Base-by-base conservation (phyloP, 2,888 invertebrate genomes). In the Coleophora deauratella region DNA sequence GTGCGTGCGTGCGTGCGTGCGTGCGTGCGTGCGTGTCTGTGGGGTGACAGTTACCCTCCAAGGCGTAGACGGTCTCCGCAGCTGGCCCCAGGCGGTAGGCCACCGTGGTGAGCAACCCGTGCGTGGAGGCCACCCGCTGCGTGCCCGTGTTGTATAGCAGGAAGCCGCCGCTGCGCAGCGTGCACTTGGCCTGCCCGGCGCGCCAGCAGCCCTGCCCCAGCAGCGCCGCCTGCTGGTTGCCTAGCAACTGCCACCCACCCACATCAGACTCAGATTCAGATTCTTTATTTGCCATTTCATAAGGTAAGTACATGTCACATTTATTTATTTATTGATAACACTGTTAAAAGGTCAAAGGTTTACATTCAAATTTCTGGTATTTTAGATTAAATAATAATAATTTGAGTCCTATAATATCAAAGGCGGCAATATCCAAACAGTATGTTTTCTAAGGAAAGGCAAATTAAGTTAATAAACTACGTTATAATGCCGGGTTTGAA, bases 201-300 rank as follows among this genome's bases (percentile, higher is more conserved):
- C 91, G 89, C 34, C 97, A 88, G 62, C 98, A 98, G 71, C 92
- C 91, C 70, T 98, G 97, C 0, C 98, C 98, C 0, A 98, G 91
- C 10, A 98, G 75, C 0, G 97, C 96, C 0, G 98, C 92, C 71
- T 98, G 98, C 70, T 99, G 99, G 77, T 99, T 99, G 14, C 98
- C 98, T 63, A 98, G 78, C 67, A 96, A 94, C 91, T 96, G 69
- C 10, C n/a, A n/a, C n/a, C n/a, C n/a, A n/a, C n/a, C n/a, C n/a
- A n/a, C n/a, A n/a, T n/a, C n/a, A 59, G 35, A 15, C 10, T 32
- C 31, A n/a, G n/a, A n/a, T n/a, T n/a, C n/a, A n/a, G n/a, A n/a
- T n/a, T n/a, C n/a, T n/a, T n/a, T n/a, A n/a, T 7, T 13, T 4
- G 35, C 10, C 33, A 33, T 33, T 33, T 33, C 7, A n/a, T n/a